These are phyloP conservation scores for Ruditapes philippinarum DNA, from an alignment of 1,140 invertebrate genomes.

Conservation along the genomic window DNA sequence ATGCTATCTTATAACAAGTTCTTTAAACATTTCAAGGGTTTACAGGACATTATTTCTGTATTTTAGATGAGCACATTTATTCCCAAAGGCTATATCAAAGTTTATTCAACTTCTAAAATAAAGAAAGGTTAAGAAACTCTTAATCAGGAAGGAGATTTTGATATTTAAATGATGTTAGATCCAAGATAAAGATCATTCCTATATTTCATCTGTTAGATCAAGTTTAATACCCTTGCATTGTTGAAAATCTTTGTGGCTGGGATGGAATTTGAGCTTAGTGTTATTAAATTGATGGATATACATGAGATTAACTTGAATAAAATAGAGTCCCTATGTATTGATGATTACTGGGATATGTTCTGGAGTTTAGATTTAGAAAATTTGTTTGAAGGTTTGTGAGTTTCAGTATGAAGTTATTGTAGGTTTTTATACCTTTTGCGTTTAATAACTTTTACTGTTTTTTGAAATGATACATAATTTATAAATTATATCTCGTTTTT, in stretches of 20 bases:
- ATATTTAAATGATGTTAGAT: neutral
- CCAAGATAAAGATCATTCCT: neutral
- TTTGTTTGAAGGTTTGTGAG: conserved; percentile 3
- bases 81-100: neutral
- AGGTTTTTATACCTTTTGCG: no score
- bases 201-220: neutral
- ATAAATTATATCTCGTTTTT: no score
- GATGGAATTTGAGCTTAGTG: conserved; percentile 47
- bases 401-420: no score
- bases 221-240: neutral
- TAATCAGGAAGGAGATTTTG: neutral
- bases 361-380: conserved; percentile 47
- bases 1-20: neutral
- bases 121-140: neutral
- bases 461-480: no score
- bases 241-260: neutral
- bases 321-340: neutral
- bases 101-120: neutral
- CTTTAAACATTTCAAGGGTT: neutral
- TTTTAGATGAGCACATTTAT: neutral
- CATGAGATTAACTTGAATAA: conserved; percentile 27
- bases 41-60: neutral
- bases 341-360: conserved; percentile 43
- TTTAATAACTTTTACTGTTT: no score
- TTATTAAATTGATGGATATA: conserved; percentile 30